Percentiles rank a stretch among this genome's conserved stretches.
These are phyloP conservation scores for Noctua fimbriata DNA, from an alignment of 2,888 invertebrate genomes.

Conservation along the genomic window DNA sequence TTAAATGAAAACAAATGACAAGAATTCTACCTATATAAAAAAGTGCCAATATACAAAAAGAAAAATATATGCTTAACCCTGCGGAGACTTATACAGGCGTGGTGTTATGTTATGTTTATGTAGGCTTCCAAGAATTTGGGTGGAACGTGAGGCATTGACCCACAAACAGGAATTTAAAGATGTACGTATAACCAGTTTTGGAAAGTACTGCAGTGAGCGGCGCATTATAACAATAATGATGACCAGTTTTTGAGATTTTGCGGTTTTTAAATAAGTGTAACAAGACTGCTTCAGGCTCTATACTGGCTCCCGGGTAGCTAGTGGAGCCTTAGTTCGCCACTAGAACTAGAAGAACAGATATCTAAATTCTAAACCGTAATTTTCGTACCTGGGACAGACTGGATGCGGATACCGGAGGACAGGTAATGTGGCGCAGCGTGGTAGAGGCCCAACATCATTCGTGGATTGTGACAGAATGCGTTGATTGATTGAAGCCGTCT, in stretches of 20 bases:
- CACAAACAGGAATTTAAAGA: not conserved
- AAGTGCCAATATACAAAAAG: too few relatives aligned
- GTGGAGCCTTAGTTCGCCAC: not conserved
- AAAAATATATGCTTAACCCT: not conserved
- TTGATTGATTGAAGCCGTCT: not conserved
- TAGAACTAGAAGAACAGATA: not conserved
- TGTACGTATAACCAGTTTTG: not conserved
- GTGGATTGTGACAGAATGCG: not conserved
- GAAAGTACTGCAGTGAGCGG: not conserved
- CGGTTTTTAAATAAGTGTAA: not conserved
- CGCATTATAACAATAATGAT: not conserved
- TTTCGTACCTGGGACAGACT: not conserved
- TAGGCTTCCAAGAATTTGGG: not conserved
- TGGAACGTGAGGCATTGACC: not conserved
- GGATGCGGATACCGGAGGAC: not conserved
- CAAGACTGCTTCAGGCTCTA: not conserved
- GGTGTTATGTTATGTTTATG: not conserved
- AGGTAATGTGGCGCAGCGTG: not conserved
- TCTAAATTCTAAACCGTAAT: not conserved
- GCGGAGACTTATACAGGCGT: not conserved
- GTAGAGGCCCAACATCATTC: too few relatives aligned
- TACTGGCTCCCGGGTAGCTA: not conserved
- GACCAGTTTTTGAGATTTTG: not conserved
- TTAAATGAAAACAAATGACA: too few relatives aligned
- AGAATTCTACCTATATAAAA: too few relatives aligned